phyloP scores from a whole-genome alignment of 2,888 invertebrate species.

The Cerastis leucographa region DNA sequence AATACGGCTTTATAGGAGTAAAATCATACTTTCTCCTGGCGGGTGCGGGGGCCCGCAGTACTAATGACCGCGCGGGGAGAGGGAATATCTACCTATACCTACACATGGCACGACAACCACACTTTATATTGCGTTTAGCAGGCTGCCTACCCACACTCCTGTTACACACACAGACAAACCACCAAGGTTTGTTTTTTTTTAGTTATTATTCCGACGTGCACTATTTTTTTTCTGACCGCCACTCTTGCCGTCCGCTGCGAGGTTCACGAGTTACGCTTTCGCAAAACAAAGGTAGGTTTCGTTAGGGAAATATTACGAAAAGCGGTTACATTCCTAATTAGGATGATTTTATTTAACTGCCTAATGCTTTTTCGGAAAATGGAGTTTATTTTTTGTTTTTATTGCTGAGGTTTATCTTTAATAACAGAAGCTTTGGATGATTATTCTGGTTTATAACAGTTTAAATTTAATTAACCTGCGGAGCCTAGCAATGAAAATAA shows the following conservation, averaged over 20 bases:
- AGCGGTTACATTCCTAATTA: constrained; percentile 64
- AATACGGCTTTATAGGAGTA: constrained; percentile 91
- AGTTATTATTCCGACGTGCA: constrained; percentile 87
- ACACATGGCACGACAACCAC: constrained; percentile 87
- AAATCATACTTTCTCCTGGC: constrained; percentile 90
- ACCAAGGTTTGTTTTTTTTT: constrained; percentile 84
- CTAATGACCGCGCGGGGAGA: constrained; percentile 91
- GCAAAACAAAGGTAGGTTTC: constrained; percentile 66
- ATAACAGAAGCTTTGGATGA: constrained; percentile 35
- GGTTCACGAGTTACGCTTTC: constrained; percentile 65
- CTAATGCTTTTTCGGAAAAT: constrained; percentile 52
- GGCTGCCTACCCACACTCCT: constrained; percentile 87
- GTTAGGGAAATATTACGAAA: constrained; percentile 62
- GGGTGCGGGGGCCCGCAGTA: constrained; percentile 83
- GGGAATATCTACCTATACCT: constrained; percentile 83
- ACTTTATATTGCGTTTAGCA: constrained; percentile 90
- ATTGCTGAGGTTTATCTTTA: constrained; percentile 27
- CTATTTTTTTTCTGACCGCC: constrained; percentile 86
- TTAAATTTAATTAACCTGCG: constrained; percentile 21
- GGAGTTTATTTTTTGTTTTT: constrained; percentile 37
- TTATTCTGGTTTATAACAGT: constrained; percentile 48
- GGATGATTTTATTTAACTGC: constrained; percentile 63
- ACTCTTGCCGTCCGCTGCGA: constrained; percentile 73
- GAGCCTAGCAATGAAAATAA: constrained; percentile 18
- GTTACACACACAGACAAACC: constrained; percentile 79